Evolutionary conservation across 2,797 vertebrate species (phyloP).

Genomic region (Myotis planiceps): DNA sequence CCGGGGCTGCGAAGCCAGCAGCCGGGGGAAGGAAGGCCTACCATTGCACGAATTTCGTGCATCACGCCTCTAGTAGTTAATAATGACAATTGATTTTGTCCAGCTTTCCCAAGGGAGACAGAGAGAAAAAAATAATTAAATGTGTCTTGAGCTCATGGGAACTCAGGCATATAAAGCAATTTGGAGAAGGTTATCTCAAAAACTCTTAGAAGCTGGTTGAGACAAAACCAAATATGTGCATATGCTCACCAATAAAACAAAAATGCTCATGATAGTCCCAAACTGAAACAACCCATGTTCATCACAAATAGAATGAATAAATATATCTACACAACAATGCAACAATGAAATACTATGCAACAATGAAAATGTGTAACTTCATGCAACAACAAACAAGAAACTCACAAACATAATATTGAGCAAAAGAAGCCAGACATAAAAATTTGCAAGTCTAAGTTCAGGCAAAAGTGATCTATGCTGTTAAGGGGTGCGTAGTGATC

Average conservation of each 20-base stretch:
- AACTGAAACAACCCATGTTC: not conserved
- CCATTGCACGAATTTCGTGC: no score
- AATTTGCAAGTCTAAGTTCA: not conserved
- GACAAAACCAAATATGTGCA: not conserved
- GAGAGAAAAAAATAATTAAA: not conserved
- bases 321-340: not conserved
- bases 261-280: not conserved
- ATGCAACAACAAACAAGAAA: not conserved
- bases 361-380: not conserved
- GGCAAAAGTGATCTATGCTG: not conserved
- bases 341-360: not conserved
- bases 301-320: not conserved
- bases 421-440: not conserved
- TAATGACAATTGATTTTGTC: not conserved
- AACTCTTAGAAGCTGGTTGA: not conserved
- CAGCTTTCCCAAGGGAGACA: not conserved
- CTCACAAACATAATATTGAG: not conserved
- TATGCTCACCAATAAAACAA: slow-evolving; percentile 16
- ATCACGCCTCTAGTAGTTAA: not conserved
- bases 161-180: not conserved
- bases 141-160: not conserved
- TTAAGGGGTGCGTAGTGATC: not conserved
- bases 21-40: no score
- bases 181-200: not conserved
- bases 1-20: no score